Conservation (phyloP, 1,140 invertebrate genomes). For the Drosophila simulans region DNA sequence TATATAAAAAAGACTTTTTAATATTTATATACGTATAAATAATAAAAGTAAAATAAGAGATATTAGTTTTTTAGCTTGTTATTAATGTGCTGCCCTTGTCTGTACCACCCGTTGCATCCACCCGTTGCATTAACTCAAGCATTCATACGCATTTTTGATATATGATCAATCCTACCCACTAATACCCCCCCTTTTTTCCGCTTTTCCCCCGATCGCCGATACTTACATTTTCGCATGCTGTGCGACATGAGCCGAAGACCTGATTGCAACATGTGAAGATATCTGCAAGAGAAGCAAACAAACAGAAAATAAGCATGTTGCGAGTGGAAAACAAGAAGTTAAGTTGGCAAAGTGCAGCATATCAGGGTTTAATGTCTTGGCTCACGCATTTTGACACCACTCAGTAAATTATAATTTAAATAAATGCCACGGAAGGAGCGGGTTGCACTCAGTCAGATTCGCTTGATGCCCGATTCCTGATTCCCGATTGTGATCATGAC, state of each 20-base stretch:
- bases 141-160: conserved; percentile 36
- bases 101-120: conserved; percentile 29
- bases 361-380: conserved; percentile 60
- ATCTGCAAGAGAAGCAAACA: conserved; percentile 66
- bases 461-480: conserved; percentile 6
- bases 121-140: conserved; percentile 19
- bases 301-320: conserved; percentile 38
- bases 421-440: conserved; percentile 45
- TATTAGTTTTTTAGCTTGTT: neutral
- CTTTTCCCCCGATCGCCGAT: conserved; percentile 6
- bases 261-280: conserved; percentile 81
- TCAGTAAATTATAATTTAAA: conserved; percentile 57
- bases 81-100: conserved; percentile 3
- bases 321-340: conserved; percentile 32
- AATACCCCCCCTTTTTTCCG: too few species aligned
- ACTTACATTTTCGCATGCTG: conserved; percentile 84
- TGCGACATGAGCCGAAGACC: conserved; percentile 83
- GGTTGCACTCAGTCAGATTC: conserved; percentile 3
- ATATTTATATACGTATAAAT: too few species aligned
- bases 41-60: too few species aligned
- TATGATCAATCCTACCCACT: conserved; percentile 28
- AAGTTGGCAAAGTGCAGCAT: conserved; percentile 50
- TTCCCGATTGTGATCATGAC: conserved; percentile 15
- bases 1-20: too few species aligned
- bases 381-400: conserved; percentile 71